Percentiles rank a stretch among this genome's conserved stretches.
phyloP scores from a whole-genome alignment of 2,797 vertebrate genomes.

The Aplochiton taeniatus region DNA sequence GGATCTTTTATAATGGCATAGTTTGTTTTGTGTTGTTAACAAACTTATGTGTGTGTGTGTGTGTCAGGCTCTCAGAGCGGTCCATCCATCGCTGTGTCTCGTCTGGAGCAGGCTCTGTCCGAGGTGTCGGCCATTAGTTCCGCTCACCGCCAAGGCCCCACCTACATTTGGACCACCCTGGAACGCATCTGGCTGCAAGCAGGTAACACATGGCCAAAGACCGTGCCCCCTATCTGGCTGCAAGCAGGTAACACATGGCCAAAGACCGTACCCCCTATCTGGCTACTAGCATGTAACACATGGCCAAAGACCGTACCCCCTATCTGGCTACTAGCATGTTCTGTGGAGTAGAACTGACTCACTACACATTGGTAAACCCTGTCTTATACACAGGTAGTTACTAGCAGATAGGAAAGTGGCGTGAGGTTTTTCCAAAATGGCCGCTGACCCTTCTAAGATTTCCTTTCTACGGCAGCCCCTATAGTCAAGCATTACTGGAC shows the following conservation, averaged over 20 bases:
- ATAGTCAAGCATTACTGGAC: no score
- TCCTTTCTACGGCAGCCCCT: no score
- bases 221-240: constrained; percentile 87
- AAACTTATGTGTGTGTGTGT: not conserved
- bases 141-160: constrained; percentile 85
- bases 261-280: no score
- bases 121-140: constrained; percentile 87
- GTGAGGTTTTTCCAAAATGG: no score
- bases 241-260: constrained; percentile 84
- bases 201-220: constrained; percentile 72
- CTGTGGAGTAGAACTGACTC: not conserved
- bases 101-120: constrained; percentile 92
- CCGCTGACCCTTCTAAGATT: no score
- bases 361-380: no score
- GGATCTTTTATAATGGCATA: no score
- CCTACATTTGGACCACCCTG: constrained; percentile 89
- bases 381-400: no score
- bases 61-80: constrained; percentile 85
- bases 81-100: constrained; percentile 87
- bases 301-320: constrained; percentile 42
- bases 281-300: no score
- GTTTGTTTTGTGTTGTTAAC: no score
- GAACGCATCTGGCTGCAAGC: constrained; percentile 97
- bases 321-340: constrained; percentile 98
- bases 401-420: no score